Percentiles rank a stretch among this genome's conserved stretches.
These are phyloP conservation scores for Rhogogaster chlorosoma DNA, from an alignment of 2,888 invertebrate species.

Conservation along the genomic window DNA sequence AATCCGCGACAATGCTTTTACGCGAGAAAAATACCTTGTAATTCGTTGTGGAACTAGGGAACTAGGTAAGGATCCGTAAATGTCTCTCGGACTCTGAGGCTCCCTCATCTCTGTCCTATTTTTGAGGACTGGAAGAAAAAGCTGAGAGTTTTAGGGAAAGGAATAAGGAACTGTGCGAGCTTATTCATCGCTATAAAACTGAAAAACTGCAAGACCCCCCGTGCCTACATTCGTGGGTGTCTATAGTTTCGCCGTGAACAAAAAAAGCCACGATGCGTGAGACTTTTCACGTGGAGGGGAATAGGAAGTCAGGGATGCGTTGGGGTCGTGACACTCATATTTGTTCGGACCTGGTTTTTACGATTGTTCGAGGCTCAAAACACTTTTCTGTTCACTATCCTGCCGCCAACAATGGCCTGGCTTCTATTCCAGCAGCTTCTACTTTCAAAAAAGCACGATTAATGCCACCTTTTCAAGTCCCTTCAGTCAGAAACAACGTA, in stretches of 20 bases:
- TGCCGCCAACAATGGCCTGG: not conserved
- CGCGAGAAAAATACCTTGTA: not conserved
- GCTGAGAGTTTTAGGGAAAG: not conserved
- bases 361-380: not conserved
- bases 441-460: not conserved
- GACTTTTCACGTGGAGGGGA: not conserved
- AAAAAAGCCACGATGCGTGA: not conserved
- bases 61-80: not conserved
- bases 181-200: not conserved
- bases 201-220: not conserved
- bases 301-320: not conserved
- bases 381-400: not conserved
- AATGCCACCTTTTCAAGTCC: not conserved
- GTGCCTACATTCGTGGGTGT: not conserved
- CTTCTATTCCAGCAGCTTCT: not conserved
- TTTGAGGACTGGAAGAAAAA: not conserved
- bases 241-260: not conserved
- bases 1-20: not conserved
- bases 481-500: not conserved
- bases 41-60: not conserved
- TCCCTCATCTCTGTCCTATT: not conserved
- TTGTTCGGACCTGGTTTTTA: not conserved
- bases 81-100: not conserved
- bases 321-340: not conserved
- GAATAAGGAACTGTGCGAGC: too few species aligned